Conservation (phyloP, 1,140 invertebrate species). For the Armadillidium nasatum region DNA sequence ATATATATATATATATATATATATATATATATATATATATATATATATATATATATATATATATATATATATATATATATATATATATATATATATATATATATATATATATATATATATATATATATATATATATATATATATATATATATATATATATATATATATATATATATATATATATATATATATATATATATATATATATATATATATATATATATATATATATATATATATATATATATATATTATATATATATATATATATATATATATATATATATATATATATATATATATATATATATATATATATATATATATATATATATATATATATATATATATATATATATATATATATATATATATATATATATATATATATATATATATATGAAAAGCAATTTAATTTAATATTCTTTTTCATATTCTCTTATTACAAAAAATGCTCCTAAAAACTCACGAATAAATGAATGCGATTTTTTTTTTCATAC, state of each 20-base stretch:
- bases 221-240: not conserved
- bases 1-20: no score
- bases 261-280: conserved; percentile 7
- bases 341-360: conserved; percentile 10
- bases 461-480: not conserved
- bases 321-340: conserved; percentile 11
- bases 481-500: not conserved
- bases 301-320: conserved; percentile 13
- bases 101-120: conserved; percentile 7
- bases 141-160: not conserved
- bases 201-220: conserved; percentile 11
- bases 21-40: no score
- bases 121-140: not conserved
- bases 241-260: not conserved
- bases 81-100: conserved; percentile 15
- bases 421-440: no score
- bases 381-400: not conserved
- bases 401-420: no score
- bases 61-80: conserved; percentile 9
- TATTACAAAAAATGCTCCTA: no score
- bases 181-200: conserved; percentile 1
- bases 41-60: not conserved
- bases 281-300: conserved; percentile 9
- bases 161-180: not conserved
- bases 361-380: conserved; percentile 11